These are phyloP conservation scores for Phrixothrix hirtus DNA, from an alignment of 2,888 invertebrate genomes.

Conservation along the genomic window DNA sequence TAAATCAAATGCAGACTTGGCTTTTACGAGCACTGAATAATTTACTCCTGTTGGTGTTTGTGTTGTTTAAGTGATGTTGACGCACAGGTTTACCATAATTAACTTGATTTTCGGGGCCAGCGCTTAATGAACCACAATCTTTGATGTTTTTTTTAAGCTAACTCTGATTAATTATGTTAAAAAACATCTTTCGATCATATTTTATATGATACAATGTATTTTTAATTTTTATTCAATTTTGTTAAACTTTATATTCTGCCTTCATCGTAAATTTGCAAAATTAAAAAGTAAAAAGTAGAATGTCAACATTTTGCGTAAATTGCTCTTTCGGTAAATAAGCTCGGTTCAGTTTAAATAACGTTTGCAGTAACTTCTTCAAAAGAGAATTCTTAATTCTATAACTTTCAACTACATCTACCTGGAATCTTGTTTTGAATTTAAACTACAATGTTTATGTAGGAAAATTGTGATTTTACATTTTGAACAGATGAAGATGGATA, in stretches of 20 bases:
- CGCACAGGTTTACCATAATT: constrained; percentile 15
- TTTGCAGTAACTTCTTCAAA: constrained; percentile 26
- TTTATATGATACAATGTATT: too few species aligned
- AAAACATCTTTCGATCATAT: background rate
- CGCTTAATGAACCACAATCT: background rate
- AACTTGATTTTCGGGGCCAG: constrained; percentile 5
- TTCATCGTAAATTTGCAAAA: too few species aligned
- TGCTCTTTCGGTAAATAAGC: constrained; percentile 15
- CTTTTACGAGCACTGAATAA: constrained; percentile 13
- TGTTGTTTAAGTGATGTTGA: constrained; percentile 13
- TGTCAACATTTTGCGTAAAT: constrained; percentile 10
- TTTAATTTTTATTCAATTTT: background rate
- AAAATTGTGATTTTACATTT: background rate
- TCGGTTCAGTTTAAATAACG: constrained; percentile 15
- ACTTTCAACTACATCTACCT: constrained; percentile 24
- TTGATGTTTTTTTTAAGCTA: background rate
- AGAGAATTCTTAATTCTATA: constrained; percentile 26
- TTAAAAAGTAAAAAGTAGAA: background rate
- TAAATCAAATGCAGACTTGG: constrained; percentile 14
- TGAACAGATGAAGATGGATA: background rate
- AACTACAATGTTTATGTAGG: constrained; percentile 11
- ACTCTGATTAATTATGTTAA: background rate
- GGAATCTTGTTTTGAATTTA: constrained; percentile 19
- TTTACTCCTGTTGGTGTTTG: constrained; percentile 16
- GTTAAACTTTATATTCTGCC: too few species aligned